Conservation (phyloP, 2,888 invertebrate species). For the Agrochola circellaris region DNA sequence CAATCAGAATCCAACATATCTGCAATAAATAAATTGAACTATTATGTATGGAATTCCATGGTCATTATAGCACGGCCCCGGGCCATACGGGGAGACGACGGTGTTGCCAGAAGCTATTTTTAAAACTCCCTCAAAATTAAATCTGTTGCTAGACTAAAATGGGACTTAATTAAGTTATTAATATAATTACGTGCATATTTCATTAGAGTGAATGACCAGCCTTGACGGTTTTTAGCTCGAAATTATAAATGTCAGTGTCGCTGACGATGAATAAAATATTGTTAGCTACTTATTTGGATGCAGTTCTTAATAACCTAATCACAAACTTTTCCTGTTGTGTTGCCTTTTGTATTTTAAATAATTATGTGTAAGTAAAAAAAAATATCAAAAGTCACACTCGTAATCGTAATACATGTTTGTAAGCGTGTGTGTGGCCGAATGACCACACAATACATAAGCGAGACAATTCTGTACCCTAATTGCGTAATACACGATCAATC, state of each 20-base stretch:
- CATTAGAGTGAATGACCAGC: conserved; percentile 45
- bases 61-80: conserved; percentile 71
- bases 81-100: conserved; percentile 57
- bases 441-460: neutral
- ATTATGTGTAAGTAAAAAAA: neutral
- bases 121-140: conserved; percentile 7
- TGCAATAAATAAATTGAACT: conserved; percentile 65
- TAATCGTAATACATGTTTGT: neutral
- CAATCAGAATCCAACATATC: conserved; percentile 43
- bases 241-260: conserved; percentile 32
- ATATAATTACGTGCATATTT: conserved; percentile 30
- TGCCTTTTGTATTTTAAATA: neutral
- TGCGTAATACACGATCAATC: too few relatives aligned
- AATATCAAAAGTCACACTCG: too few relatives aligned
- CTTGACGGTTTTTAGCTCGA: conserved; percentile 27
- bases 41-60: conserved; percentile 74
- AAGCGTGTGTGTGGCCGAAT: neutral
- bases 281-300: conserved; percentile 11
- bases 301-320: neutral
- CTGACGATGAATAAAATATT: conserved; percentile 10
- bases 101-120: conserved; percentile 49
- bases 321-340: neutral
- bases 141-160: neutral
- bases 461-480: neutral
- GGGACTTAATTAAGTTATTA: conserved; percentile 28